Evolutionary conservation across 2,888 invertebrate species (phyloP), one percentile per base, ranked within the genome.

Genomic region (Prosopocoilus inquinatus): DNA sequence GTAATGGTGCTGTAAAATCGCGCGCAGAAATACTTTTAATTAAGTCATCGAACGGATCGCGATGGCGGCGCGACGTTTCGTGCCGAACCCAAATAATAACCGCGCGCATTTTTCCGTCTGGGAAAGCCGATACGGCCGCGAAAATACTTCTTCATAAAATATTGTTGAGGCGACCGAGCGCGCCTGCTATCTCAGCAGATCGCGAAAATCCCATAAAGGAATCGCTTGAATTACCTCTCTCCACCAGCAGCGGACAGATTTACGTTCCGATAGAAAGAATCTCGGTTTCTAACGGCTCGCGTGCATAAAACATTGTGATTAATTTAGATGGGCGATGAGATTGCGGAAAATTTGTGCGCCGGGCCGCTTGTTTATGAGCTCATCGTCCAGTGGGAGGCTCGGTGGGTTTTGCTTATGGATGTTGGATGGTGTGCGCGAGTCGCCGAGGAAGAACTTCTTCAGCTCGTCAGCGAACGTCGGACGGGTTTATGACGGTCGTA

Each of bases 281-380:
- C 54, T 58, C 51, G 33, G 47, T 47, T 58, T 60, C 60, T 60
- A 60, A 60, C 60, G 60, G 60, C 60, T 58, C 50, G 57, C 54
- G 55, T 51, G 51, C 54, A 60, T 63, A 63, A 63, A 63, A 58
- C 58, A 62, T 60, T 62, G 63, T 62, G 63, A 62, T 63, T 63
- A 61, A 62, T 62, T 63, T 63, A 63, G 63, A 63, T 61, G 41
- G 53, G 54, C 54, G 52, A 38, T 39, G 58, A 59, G 63, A 63
- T 63, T 62, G 56, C 56, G 58, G 52, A 60, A 63, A 63, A 63
- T 63, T 63, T 63, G 63, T 61, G 61, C 60, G 59, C 55, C 56
- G 54, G 57, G 48, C 53, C 53, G 57, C 57, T 55, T 60, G 59
- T 62, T 60, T 60, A 60, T 60, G 62, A 57, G 57, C 59, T 62